Base-by-base conservation (phyloP, 2,888 invertebrate genomes). In the Euspilapteryx auroguttella region DNA sequence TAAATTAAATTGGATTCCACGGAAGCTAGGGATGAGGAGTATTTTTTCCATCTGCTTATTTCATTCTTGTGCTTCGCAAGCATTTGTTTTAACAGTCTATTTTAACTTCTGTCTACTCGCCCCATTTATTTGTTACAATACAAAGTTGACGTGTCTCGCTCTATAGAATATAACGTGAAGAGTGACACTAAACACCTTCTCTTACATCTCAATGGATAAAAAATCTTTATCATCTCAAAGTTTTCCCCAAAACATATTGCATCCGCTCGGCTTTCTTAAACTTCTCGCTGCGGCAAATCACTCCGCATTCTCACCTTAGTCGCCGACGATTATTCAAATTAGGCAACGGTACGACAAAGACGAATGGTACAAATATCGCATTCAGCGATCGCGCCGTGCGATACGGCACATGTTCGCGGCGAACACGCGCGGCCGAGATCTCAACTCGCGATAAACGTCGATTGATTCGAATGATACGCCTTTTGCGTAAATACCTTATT, bases 1-100 rank as follows among this genome's bases (percentile, higher is more conserved):
- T 76, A 76, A 75, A 76, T 76, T 75, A 76, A 75, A 76, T 75
- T 69, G 68, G 75, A 75, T 71, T 69, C 68, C 54, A 65, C 61
- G 63, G 71, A 68, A 69, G 66, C 64, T 61, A 58, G 64, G 55
- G 61, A 59, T 61, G 68, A 68, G 53, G 54, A 59, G 54, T 57
- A 55, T 66, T 71, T 25, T 66, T 59, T 62, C 63, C 64, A 64
- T 57, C 66, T 56, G 58, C 54, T 51, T 66, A 69, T 71, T 62
- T 58, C 53, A 61, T 68, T 66, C 63, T 66, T 62, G 62, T 71
- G 69, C 24, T 12, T 8, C 20, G 29, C n/a, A n/a, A n/a, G 14
- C 69, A 69, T 71, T 73, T 73, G 64, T 65, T 68, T 68, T 68
- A 64, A 68, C 66, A 59, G 58, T 71, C 69, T 68, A 71, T 73